phyloP scores from a whole-genome alignment of 2,888 invertebrate species.

The Napeogenes inachia region DNA sequence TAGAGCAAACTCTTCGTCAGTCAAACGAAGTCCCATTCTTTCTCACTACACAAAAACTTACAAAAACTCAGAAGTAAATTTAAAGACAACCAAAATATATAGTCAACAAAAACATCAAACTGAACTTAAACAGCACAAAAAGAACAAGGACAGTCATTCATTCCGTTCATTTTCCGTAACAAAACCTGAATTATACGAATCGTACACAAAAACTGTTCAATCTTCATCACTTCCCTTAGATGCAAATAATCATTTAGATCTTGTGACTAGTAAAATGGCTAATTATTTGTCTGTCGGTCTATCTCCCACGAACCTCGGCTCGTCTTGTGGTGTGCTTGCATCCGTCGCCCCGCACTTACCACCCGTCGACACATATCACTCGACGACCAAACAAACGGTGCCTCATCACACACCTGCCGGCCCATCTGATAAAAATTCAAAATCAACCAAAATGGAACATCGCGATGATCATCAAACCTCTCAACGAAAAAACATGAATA shows the following conservation, averaged over 20 bases:
- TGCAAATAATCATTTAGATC: constrained; percentile 50
- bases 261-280: constrained; percentile 73
- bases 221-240: constrained; percentile 14
- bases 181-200: constrained; percentile 11
- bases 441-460: constrained; percentile 15
- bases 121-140: background rate
- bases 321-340: constrained; percentile 68
- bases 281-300: constrained; percentile 77
- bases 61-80: background rate
- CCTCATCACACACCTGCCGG: constrained; percentile 45
- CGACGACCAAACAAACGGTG: constrained; percentile 35
- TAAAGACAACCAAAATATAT: background rate
- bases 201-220: constrained; percentile 20
- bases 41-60: background rate
- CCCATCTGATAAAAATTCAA: constrained; percentile 30
- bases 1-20: background rate
- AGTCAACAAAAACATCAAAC: background rate
- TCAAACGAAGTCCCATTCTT: background rate
- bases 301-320: constrained; percentile 76
- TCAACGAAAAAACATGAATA: constrained; percentile 33
- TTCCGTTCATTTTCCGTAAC: background rate
- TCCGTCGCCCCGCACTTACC: constrained; percentile 60
- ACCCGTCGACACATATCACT: constrained; percentile 54
- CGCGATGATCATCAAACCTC: constrained; percentile 34
- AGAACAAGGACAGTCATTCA: background rate